These are phyloP conservation scores for Sakesphorus luctuosus DNA, from an alignment of 2,113 vertebrate genomes.

Conservation along the genomic window DNA sequence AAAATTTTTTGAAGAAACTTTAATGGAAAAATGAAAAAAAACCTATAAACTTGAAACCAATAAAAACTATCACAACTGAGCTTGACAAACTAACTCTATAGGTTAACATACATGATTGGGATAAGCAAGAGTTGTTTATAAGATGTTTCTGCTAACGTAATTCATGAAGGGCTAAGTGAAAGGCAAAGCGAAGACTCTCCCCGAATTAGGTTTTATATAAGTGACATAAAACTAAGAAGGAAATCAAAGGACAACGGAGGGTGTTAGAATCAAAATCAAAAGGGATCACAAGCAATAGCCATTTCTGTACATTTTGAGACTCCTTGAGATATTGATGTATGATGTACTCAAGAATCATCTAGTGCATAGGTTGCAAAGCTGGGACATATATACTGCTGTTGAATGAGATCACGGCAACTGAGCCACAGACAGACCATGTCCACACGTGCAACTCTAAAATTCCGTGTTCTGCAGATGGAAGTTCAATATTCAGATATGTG, in stretches of 20 bases:
- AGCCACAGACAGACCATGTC: not conserved
- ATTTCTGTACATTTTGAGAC: not conserved
- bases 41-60: not conserved
- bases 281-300: not conserved
- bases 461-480: not conserved
- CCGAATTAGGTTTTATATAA: not conserved
- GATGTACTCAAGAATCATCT: not conserved
- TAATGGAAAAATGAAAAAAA: not conserved
- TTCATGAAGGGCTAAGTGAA: not conserved
- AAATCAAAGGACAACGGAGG: not conserved
- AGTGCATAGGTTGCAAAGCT: not conserved
- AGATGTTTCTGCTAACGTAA: not conserved
- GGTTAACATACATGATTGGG: not conserved
- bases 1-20: not conserved
- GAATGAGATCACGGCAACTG: not conserved
- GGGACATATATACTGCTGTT: no score
- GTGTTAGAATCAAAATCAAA: not conserved
- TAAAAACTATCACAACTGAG: not conserved
- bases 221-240: not conserved
- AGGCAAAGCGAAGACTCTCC: not conserved
- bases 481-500: rapidly evolving
- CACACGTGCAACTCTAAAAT: not conserved
- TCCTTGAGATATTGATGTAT: not conserved
- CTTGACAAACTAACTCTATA: not conserved
- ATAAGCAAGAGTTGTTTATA: not conserved